Base-by-base conservation (phyloP, 2,888 invertebrate genomes). In the Ormyrus nitidulus region DNA sequence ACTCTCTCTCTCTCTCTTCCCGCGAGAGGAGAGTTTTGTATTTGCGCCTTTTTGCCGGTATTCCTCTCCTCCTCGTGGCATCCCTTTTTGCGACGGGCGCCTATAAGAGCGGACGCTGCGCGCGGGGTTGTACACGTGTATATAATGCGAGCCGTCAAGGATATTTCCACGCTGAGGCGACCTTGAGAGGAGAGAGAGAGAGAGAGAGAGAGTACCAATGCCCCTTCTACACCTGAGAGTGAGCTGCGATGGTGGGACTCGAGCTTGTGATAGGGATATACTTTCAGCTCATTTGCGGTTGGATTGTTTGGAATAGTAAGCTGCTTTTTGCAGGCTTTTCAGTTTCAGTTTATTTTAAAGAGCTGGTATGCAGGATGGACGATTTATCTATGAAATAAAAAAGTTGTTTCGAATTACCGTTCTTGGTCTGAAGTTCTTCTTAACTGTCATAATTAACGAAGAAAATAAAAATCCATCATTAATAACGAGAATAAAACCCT, bases 161-260 rank as follows among this genome's bases (percentile, higher is more conserved):
- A 81, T 82, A 79, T 82, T 77, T 79, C 77, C 81, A 11, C 79
- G 80, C 46, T 5, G 65, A 56, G 7, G 49, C 61, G 72, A 53
- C 72, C 72, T 72, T 72, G 72, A 72, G 46, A 34, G 34, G 34
- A 34, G 34, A 34, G 34, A 34, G 34, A 34, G 34, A 34, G 34
- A 13, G 13, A 13, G 13, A 13, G 54, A 19, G 68, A n/a, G n/a
- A n/a, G 58, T 13, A 6, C 58, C n/a, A n/a, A n/a, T 13, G n/a
- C 58, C 11, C n/a, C 58, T n/a, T n/a, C 58, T 58, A 10, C n/a
- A n/a, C 58, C 6, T n/a, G n/a, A 10, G 58, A 58, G 34, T 34
- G 34, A 13, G 58, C n/a, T 3, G 10, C 6, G 58, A 58, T 11
- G 58, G n/a, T n/a, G 58, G n/a, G 13, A 58, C 58, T n/a, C 6